phyloP scores from a whole-genome alignment of 2,797 vertebrate genomes.

The Pachyuromys duprasi region DNA sequence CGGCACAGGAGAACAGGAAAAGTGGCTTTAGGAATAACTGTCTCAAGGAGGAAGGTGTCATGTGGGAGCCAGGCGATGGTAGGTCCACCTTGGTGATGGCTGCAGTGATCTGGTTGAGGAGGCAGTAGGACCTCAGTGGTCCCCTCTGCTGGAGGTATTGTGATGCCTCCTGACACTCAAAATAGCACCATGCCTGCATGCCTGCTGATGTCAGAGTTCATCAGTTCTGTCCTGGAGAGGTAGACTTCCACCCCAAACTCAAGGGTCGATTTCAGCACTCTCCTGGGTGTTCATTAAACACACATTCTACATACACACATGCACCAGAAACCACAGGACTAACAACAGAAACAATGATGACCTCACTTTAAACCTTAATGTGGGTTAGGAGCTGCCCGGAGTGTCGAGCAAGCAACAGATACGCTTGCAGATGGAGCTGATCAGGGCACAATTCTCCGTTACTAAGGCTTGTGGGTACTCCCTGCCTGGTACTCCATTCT shows the following conservation, averaged over 20 bases:
- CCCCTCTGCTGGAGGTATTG: no score
- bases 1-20: not conserved
- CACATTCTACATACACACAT: no score
- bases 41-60: not conserved
- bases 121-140: not conserved
- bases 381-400: not conserved
- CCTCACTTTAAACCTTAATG: not conserved
- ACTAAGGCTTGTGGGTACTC: not conserved
- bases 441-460: not conserved
- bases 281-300: not conserved
- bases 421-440: not conserved
- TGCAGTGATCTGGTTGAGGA: not conserved
- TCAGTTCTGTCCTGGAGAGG: not conserved
- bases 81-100: no score
- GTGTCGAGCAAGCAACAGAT: not conserved
- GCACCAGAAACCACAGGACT: not conserved
- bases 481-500: not conserved
- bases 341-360: constrained; percentile 3
- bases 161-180: not conserved
- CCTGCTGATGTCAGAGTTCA: no score
- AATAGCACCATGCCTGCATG: not conserved
- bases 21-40: not conserved
- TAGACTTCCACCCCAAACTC: not conserved
- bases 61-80: not conserved
- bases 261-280: not conserved